Base-by-base conservation (phyloP, 1,140 invertebrate genomes). In the Macrostomum lignano region DNA sequence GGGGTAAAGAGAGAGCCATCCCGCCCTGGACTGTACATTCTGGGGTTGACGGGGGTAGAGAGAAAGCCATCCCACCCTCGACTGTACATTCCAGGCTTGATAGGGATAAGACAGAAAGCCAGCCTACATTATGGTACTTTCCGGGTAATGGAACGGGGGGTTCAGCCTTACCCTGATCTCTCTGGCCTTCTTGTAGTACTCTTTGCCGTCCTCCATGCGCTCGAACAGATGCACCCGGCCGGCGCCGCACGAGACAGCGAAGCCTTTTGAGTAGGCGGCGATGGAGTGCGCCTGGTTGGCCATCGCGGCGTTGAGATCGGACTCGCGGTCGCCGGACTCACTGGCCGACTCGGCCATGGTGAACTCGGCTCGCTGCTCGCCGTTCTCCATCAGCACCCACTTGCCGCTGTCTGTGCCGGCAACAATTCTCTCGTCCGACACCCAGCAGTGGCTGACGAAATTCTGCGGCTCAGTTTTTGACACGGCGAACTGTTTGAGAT, bases 401-500 rank as follows among this genome's bases (percentile, higher is more conserved):
- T 65, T 59, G 2, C 74, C 73, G 41, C 65, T 67, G 26, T 62
- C 57, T 1, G 72, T 74, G 1, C 74, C 74, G 17, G 70, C 68
- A 30, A 79, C 52, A 7, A 78, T 59, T 36, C 69, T 55, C 39
- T 78, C 73, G 11, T 68, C 61, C 17, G 68, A 70, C 4, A 59
- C 48, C 41, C 58, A 61, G 10, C 49, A 64, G 44, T 69, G 67
- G 36, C 64, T 67, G 2, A 66, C 64, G 38, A 74, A 65, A 39
- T 66, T 60, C 37, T 73, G 64, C 40, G 67, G 67, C 40, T 81
- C 74, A 13, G 70, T 66, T 52, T 76, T 77, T 36, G 69, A 65
- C 55, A 72, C 76, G 13, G 73, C 72, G 52, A 71, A 76, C 32
- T 73, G 71, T 21, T 73, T 65, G 66, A 77, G 71, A 3, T 69